Evolutionary conservation across 30 jellyfish, hydroid and myxozoan species (phyloP), one percentile per base, ranked within the genome.

Genomic region (Aurelia coerulea): DNA sequence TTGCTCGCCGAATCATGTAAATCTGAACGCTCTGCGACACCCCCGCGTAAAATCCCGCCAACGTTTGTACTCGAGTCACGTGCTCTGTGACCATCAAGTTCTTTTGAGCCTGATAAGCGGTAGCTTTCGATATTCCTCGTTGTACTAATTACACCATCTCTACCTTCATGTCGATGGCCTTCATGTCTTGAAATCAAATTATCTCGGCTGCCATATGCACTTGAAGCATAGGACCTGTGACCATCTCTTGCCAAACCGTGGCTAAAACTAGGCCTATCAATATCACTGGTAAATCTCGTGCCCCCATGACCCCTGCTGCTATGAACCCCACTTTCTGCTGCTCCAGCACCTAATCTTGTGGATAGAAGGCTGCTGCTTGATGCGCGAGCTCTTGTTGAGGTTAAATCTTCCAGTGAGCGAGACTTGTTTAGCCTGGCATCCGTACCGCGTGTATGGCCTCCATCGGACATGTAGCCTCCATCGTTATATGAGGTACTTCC

Each of bases 381-480:
- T 2, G 74, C 91, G 10, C 29, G 74, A 52, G 67, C 83, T 70
- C 80, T 79, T 11, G 80, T 15, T 31, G 89, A 62, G 9, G 89
- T 79, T 7, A 86, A 71, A 49, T 86, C 95, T 32, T 86, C 95
- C 79, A 86, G 37, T 5, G 95, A 86, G 23, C 83, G 87, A 33
- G 89, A n/a, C 37, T 86, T 86, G 51, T 76, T 73, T 66, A 86
- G 74, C 49, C 89, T 62, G 14, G 85, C 60, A 58, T 50, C 74
- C 42, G 79, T 52, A 56, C 78, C 73, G 63, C 60, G 65, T 8
- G 62, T 58, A 41, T 70, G 74, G 78, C 88, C 72, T 29, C 90
- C 90, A 65, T 77, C 95, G 29, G 95, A 86, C 12, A 68, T 39
- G 50, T 86, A 86, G 29, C 95, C 90, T 29, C 90, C 90, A 32